Evolutionary conservation across 2,797 vertebrate species (phyloP).

Genomic region (Catostomus latipinnis): DNA sequence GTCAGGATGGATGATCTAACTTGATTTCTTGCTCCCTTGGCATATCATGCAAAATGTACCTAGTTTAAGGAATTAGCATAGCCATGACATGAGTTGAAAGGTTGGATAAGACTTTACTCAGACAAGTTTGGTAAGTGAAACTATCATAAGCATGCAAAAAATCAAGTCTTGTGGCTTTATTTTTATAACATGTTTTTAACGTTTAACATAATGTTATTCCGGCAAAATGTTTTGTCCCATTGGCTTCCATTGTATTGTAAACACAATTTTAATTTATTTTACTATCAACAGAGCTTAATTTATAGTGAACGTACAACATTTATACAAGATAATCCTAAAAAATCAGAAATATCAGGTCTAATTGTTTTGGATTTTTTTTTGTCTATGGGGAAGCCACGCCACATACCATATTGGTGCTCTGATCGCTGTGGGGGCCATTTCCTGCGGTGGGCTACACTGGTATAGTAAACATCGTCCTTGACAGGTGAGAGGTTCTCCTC

Average conservation of each 20-base stretch:
- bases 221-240: too few relatives aligned
- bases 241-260: too few relatives aligned
- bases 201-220: not conserved
- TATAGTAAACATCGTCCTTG: conserved; percentile 91
- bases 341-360: not conserved
- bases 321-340: not conserved
- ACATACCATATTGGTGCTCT: conserved; percentile 89
- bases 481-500: conserved; percentile 90
- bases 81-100: not conserved
- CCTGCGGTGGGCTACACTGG: conserved; percentile 86
- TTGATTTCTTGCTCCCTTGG: too few relatives aligned
- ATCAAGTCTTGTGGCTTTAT: not conserved
- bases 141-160: too few relatives aligned
- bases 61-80: not conserved
- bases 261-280: too few relatives aligned
- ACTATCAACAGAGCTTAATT: conserved; percentile 14
- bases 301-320: not conserved
- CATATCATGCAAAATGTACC: too few relatives aligned
- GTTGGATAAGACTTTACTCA: not conserved
- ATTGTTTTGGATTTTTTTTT: conserved; percentile 51
- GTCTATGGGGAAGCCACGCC: conserved; percentile 71
- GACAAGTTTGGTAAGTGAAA: not conserved
- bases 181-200: not conserved
- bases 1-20: too few relatives aligned
- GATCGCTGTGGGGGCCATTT: conserved; percentile 87